Conservation (phyloP, 2,797 vertebrate genomes). For the Ctenochaetus hawaiiensis region DNA sequence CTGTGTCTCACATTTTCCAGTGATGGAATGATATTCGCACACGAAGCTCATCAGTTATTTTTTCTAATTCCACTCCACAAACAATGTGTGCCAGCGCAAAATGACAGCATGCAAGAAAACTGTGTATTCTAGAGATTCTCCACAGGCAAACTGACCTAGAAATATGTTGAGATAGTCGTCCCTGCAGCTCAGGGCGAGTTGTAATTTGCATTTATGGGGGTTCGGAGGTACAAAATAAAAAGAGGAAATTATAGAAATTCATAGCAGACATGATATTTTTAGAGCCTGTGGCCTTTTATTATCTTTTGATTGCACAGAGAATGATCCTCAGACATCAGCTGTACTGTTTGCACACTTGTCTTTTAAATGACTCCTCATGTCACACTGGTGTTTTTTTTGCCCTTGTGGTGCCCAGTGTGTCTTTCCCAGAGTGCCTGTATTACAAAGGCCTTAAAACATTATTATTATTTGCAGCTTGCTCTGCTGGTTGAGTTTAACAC, state of each 20-base stretch:
- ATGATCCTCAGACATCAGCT: slow-evolving; percentile 32
- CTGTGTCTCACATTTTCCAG: neutral
- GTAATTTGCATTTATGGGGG: slow-evolving; percentile 64
- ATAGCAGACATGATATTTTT: slow-evolving; percentile 49
- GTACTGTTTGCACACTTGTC: slow-evolving; percentile 1
- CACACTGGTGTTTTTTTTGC: neutral
- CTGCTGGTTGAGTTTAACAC: slow-evolving; percentile 41
- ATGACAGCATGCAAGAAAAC: slow-evolving; percentile 50
- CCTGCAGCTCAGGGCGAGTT: slow-evolving; percentile 38
- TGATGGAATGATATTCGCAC: slow-evolving; percentile 26
- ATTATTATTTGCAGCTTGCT: slow-evolving; percentile 26
- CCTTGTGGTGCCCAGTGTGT: neutral
- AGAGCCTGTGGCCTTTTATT: slow-evolving; percentile 49
- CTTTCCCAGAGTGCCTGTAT: slow-evolving; percentile 36
- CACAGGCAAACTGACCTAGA: slow-evolving; percentile 58
- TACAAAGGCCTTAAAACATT: slow-evolving; percentile 27
- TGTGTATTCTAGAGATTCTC: slow-evolving; percentile 46
- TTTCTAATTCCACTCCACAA: slow-evolving; percentile 29
- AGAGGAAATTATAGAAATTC: slow-evolving; percentile 62
- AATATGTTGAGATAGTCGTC: slow-evolving; percentile 46
- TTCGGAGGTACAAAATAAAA: slow-evolving; percentile 57
- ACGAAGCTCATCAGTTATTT: slow-evolving; percentile 29
- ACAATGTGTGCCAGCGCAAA: slow-evolving; percentile 37
- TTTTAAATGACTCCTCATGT: slow-evolving; percentile 32
- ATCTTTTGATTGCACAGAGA: slow-evolving; percentile 51